These are phyloP conservation scores for Shargacucullia verbasci DNA, from an alignment of 2,888 invertebrate genomes.

Conservation along the genomic window DNA sequence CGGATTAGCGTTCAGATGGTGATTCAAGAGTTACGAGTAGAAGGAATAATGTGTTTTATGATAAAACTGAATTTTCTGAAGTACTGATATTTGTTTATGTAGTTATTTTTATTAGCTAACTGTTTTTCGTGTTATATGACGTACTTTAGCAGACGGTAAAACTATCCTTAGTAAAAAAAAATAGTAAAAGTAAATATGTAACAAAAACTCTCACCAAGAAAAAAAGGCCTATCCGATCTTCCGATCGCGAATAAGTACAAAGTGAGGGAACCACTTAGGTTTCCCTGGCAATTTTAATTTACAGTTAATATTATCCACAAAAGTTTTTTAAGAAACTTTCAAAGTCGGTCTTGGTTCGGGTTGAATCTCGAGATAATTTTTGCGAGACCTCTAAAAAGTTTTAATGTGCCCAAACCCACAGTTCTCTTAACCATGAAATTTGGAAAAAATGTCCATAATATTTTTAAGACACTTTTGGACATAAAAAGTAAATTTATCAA, in stretches of 20 bases:
- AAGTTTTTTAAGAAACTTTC: constrained; percentile 58
- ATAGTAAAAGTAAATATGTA: constrained; percentile 8
- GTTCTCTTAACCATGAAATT: constrained; percentile 62
- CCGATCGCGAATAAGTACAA: constrained; percentile 36
- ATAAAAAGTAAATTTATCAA: constrained; percentile 56
- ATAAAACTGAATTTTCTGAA: too few relatives aligned
- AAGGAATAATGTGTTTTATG: background rate
- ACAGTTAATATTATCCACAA: constrained; percentile 65
- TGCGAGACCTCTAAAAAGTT: constrained; percentile 71
- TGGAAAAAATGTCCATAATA: constrained; percentile 50
- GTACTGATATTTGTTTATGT: too few relatives aligned
- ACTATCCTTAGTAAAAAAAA: too few relatives aligned
- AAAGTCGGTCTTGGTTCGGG: constrained; percentile 62
- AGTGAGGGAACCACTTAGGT: constrained; percentile 45
- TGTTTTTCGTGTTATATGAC: too few relatives aligned
- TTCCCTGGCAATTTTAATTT: constrained; percentile 67
- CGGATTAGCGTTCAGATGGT: constrained; percentile 1
- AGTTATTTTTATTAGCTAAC: too few relatives aligned
- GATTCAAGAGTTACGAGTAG: constrained; percentile 2
- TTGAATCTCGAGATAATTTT: constrained; percentile 75
- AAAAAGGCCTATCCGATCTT: constrained; percentile 28
- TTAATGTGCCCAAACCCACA: constrained; percentile 71
- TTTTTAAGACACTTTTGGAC: constrained; percentile 41
- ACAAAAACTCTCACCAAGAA: constrained; percentile 19
- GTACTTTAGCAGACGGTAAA: too few relatives aligned